Evolutionary conservation across 1,140 invertebrate species (phyloP).

Genomic region (Cotesia glomerata): DNA sequence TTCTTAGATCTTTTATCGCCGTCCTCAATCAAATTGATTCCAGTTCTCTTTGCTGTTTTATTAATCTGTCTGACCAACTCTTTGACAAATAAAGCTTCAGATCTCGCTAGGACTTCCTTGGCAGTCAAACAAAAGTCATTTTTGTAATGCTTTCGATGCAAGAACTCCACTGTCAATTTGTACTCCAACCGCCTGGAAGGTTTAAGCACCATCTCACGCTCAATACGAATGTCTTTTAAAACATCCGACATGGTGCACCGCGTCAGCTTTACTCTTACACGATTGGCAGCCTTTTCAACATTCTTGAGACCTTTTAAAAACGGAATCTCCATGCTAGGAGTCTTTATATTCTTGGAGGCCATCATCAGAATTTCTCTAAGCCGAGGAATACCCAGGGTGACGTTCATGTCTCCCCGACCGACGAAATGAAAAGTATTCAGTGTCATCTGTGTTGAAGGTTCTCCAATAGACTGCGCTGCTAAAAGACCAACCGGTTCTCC

Average conservation of each 20-base stretch:
- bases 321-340: conserved; percentile 95
- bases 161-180: conserved; percentile 73
- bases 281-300: conserved; percentile 71
- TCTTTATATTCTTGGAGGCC: conserved; percentile 90
- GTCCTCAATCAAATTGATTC: conserved; percentile 53
- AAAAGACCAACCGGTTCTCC: conserved; percentile 96
- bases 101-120: conserved; percentile 71
- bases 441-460: conserved; percentile 99
- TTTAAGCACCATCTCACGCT: conserved; percentile 66
- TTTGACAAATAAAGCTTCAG: conserved; percentile 71
- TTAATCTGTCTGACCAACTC: conserved; percentile 68
- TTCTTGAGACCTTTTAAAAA: conserved; percentile 67
- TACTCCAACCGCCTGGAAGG: conserved; percentile 66
- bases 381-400: conserved; percentile 96
- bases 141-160: conserved; percentile 76
- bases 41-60: conserved; percentile 58
- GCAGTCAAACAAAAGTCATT: conserved; percentile 75
- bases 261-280: conserved; percentile 73
- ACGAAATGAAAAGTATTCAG: conserved; percentile 99
- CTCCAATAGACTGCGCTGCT: conserved; percentile 95
- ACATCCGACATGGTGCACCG: conserved; percentile 81
- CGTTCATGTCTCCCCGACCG: conserved; percentile 99
- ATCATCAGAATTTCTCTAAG: conserved; percentile 97
- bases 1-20: conserved; percentile 54
- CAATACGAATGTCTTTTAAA: conserved; percentile 75